These are phyloP conservation scores for Molossus alvarezi DNA, from an alignment of 2,797 vertebrate species.

Conservation along the genomic window DNA sequence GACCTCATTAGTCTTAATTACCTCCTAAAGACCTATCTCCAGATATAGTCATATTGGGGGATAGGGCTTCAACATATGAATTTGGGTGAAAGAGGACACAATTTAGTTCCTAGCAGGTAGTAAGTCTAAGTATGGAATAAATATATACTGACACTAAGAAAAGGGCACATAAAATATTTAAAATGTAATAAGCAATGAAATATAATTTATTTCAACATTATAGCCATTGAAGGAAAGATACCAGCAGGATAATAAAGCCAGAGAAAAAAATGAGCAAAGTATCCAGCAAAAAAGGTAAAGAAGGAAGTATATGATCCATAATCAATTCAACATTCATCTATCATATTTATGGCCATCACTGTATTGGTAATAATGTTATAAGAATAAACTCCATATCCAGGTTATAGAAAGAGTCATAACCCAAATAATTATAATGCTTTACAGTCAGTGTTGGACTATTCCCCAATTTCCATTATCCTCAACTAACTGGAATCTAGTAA, in stretches of 20 bases:
- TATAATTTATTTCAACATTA: slow-evolving; percentile 13
- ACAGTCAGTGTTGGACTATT: neutral
- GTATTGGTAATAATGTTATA: neutral
- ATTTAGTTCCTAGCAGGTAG: neutral
- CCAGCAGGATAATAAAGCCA: slow-evolving; percentile 18
- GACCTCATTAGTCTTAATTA: slow-evolving; percentile 13
- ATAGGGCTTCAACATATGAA: neutral
- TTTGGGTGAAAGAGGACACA: neutral
- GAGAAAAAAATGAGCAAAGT: slow-evolving; percentile 27
- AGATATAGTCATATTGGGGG: neutral
- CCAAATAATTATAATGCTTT: neutral
- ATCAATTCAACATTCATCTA: neutral
- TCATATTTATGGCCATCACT: neutral
- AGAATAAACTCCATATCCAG: neutral
- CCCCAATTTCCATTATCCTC: slow-evolving; percentile 4
- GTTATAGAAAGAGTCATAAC: neutral
- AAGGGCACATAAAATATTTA: neutral
- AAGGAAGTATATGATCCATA: neutral
- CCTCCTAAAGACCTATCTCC: neutral
- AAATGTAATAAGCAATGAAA: slow-evolving; percentile 29
- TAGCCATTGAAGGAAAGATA: slow-evolving; percentile 16
- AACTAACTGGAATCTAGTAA: neutral
- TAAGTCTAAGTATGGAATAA: neutral
- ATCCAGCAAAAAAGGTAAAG: neutral
- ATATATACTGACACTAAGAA: neutral